Base-by-base conservation (phyloP, 2,888 invertebrate species). In the Caenorhabditis sp. region DNA sequence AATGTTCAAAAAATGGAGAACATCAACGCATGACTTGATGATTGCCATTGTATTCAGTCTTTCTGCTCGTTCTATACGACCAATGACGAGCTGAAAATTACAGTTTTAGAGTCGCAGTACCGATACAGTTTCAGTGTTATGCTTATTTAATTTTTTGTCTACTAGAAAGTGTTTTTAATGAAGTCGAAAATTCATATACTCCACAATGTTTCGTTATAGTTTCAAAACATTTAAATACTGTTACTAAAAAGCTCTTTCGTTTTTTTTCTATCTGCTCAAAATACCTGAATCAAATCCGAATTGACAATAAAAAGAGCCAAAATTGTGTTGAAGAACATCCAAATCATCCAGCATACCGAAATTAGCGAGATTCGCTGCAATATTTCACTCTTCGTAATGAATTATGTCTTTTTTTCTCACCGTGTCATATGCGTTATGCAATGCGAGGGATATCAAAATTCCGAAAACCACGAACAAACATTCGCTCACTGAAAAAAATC, bases 321-420 rank as follows among this genome's bases (percentile, higher is more conserved):
- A 50, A 72, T 68, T 8, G 72, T 68, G 59, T 72, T 72, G 56
- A 67, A 62, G 27, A 72, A 65, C 72, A 72, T 72, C 72, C 72
- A 72, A 62, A 72, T 65, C 17, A 60, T 65, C 72, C 72, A 72
- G 8, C 57, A 68, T 31, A 72, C 64, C 17, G 72, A 72, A 36
- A 72, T 72, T 1, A 71, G 54, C 0, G 71, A 71, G 36, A 71
- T 58, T 21, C 71, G 38, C 67, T 71, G 67, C 21, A 67, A 52
- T 52, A 20, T 25, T 25, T 7, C 12, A 56, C 10, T n/a, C n/a
- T n/a, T n/a, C n/a, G n/a, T n/a, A n/a, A n/a, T n/a, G n/a, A n/a
- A n/a, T n/a, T n/a, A n/a, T n/a, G n/a, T n/a, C n/a, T n/a, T n/a
- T n/a, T n/a, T n/a, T 17, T 25, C 27, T 66, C 36, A 67, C 67